Evolutionary conservation across 2,797 vertebrate species (phyloP).

Genomic region (Eulemur coronatus): DNA sequence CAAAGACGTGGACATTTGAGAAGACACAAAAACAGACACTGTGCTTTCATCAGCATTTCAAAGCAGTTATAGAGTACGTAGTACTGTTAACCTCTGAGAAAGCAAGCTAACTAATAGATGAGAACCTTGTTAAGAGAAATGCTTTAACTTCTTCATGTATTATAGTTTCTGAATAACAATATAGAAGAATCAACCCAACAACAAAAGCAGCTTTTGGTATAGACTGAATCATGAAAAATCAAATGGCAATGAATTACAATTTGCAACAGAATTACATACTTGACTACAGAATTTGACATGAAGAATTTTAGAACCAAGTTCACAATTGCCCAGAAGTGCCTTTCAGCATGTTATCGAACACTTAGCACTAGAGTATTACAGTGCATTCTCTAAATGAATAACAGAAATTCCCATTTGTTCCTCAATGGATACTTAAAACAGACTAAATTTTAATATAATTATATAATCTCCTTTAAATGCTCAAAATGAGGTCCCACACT

Average conservation of each 20-base stretch:
- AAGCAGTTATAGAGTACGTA: background rate
- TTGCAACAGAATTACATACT: background rate
- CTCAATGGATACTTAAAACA: background rate
- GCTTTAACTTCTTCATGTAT: background rate
- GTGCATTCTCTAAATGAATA: background rate
- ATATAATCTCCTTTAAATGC: background rate
- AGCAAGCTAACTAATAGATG: background rate
- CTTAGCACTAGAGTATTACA: background rate
- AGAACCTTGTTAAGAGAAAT: background rate
- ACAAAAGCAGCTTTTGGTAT: background rate
- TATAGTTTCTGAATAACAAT: background rate
- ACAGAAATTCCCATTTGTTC: background rate
- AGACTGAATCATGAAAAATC: slow-evolving; percentile 4
- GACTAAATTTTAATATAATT: background rate
- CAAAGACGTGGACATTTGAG: background rate
- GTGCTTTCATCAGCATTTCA: background rate
- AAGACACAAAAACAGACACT: background rate
- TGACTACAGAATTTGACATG: background rate
- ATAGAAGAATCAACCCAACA: background rate
- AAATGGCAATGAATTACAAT: background rate
- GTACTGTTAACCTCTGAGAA: background rate
- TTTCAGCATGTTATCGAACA: background rate
- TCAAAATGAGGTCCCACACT: background rate
- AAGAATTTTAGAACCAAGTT: background rate
- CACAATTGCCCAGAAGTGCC: background rate